Conservation (phyloP, 2,113 vertebrate species). For the Crotalus tigris region DNA sequence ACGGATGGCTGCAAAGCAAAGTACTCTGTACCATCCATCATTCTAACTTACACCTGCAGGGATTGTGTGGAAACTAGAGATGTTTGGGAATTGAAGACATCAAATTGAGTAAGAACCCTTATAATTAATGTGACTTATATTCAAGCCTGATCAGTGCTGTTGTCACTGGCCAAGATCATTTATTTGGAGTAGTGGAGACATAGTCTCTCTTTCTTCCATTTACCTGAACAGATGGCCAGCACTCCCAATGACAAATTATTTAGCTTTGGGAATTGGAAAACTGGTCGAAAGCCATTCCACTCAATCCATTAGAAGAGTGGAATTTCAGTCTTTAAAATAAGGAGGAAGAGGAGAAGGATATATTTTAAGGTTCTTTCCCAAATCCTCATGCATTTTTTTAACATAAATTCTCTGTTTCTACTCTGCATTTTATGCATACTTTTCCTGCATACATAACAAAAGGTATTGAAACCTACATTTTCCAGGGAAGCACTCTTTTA, state of each 20-base stretch:
- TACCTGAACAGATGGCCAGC: neutral
- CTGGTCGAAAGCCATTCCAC: neutral
- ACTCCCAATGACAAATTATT: neutral
- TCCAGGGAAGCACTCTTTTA: neutral
- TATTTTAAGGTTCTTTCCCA: neutral
- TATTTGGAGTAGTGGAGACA: neutral
- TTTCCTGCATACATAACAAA: neutral
- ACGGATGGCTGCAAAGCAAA: neutral
- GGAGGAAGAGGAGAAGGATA: neutral
- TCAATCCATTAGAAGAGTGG: neutral
- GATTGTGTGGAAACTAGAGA: neutral
- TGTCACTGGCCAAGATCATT: neutral
- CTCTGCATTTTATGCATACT: neutral
- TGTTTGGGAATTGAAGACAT: conserved; percentile 28
- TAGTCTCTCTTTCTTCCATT: neutral
- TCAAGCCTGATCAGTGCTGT: neutral
- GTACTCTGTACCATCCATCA: neutral
- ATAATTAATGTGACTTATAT: neutral
- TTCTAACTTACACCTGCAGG: neutral
- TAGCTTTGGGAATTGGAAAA: neutral
- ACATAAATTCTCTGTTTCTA: neutral
- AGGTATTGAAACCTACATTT: neutral
- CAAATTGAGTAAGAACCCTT: neutral
- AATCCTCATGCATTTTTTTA: neutral
- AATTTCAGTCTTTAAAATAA: neutral